These are phyloP conservation scores for Lucilia sericata DNA, from an alignment of 1,140 invertebrate genomes.

Conservation along the genomic window DNA sequence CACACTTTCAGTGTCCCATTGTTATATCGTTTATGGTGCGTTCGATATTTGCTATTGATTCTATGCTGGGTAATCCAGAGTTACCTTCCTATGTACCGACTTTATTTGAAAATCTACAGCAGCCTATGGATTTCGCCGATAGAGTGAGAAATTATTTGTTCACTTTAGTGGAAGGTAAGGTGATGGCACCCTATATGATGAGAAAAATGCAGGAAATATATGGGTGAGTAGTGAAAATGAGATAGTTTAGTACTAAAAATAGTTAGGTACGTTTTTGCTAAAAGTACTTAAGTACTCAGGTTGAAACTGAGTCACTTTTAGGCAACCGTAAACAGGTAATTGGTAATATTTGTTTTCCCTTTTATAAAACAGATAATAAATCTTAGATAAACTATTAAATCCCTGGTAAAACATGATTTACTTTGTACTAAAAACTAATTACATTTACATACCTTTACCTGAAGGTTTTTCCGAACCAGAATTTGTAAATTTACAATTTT, in stretches of 20 bases:
- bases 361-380: too few relatives aligned
- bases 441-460: too few relatives aligned
- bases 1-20: slow-evolving; percentile 50
- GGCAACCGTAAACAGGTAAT: too few relatives aligned
- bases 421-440: too few relatives aligned
- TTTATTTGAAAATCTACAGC: slow-evolving; percentile 30
- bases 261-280: too few relatives aligned
- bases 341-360: too few relatives aligned
- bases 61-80: slow-evolving; percentile 49
- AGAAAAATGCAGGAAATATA: neutral
- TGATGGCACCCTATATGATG: neutral
- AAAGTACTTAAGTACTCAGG: too few relatives aligned
- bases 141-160: slow-evolving; percentile 40
- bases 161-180: slow-evolving; percentile 3
- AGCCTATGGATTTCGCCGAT: slow-evolving; percentile 43
- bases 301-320: too few relatives aligned
- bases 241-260: too few relatives aligned
- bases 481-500: neutral
- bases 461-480: too few relatives aligned
- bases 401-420: too few relatives aligned
- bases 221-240: slow-evolving; percentile 14
- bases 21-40: slow-evolving; percentile 46
- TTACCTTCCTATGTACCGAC: slow-evolving; percentile 48
- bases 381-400: too few relatives aligned
- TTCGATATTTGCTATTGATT: slow-evolving; percentile 35